A percentile compares a stretch with the other conserved stretches of the same genome.
Conservation (phyloP, 2,797 vertebrate genomes). For the Peromyscus melanophrys region DNA sequence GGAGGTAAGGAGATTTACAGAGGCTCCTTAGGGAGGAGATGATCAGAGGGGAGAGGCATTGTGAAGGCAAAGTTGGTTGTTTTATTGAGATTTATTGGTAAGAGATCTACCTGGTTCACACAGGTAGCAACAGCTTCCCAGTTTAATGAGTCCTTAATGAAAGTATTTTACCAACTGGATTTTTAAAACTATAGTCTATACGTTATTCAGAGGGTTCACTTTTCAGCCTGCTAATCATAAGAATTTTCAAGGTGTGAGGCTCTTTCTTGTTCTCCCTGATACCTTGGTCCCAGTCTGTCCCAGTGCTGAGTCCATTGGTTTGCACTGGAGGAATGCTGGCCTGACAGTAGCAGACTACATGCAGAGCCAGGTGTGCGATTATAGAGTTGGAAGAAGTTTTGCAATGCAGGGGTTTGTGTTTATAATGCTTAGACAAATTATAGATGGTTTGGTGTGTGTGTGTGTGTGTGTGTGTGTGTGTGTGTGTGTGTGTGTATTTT, state of each 20-base stretch:
- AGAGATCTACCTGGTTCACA: background rate
- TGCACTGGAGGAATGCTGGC: background rate
- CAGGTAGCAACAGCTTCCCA: background rate
- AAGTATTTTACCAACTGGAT: background rate
- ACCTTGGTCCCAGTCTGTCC: background rate
- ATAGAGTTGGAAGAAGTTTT: background rate
- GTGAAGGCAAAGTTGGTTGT: background rate
- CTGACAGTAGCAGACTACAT: background rate
- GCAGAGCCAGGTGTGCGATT: background rate
- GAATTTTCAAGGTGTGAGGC: background rate
- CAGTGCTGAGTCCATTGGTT: background rate
- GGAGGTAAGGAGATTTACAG: background rate
- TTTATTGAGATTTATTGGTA: background rate
- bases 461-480: too few relatives aligned
- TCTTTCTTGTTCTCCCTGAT: background rate
- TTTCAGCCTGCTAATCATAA: background rate
- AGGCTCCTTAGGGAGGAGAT: background rate
- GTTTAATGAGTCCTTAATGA: conserved; percentile 7
- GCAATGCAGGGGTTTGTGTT: background rate
- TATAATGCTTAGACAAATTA: conserved; percentile 32
- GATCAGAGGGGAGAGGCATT: background rate
- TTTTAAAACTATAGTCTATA: conserved; percentile 39
- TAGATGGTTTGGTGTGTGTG: background rate
- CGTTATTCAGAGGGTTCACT: conserved; percentile 22
- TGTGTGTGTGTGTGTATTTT: background rate